Evolutionary conservation across 2,888 invertebrate species (phyloP), one percentile per base, ranked within the genome.

Genomic region (Shargacucullia verbasci): DNA sequence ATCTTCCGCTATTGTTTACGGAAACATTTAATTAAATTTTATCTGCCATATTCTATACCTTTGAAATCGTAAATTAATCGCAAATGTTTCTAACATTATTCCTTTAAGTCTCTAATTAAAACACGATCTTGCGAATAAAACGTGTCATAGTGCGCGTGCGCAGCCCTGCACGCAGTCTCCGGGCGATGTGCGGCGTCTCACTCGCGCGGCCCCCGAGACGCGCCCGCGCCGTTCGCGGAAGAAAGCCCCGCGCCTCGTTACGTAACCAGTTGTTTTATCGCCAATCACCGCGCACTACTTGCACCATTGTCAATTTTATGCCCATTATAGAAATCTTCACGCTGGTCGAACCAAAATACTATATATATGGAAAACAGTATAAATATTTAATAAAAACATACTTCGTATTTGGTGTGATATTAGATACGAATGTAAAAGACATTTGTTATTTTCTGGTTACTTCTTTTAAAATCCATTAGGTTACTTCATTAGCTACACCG

Each of bases 261-360:
- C 82, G 85, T 86, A 91, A 91, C 86, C 83, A 70, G 84, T 84
- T 79, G 80, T 76, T 84, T 82, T 85, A 88, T 88, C 86, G 79
- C 70, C 79, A 81, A 85, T 86, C 82, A 69, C 73, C 52, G 71
- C 45, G 69, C 66, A 73, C 57, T 67, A 71, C 64, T 66, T 59
- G 70, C 70, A 49, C 71, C 47, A 78, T 76, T 80, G 79, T 76
- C 78, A 76, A 78, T 82, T 76, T 73, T 76, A 73, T 76, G 63
- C 54, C 57, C 61, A 66, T 59, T 66, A 62, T 15, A 69, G 45
- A 56, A 52, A 44, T 60, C 43, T 48, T 52, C 29, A 45, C 38
- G 25, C 47, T 48, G n/a, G 35, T 44, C 43, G 43, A 29, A 39
- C 9, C 31, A 7, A 31, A 34, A 9, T 31, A 34, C 1, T 11